Evolutionary conservation across 2,797 vertebrate species (phyloP).

Genomic region (Rhabdophis nuchalis): DNA sequence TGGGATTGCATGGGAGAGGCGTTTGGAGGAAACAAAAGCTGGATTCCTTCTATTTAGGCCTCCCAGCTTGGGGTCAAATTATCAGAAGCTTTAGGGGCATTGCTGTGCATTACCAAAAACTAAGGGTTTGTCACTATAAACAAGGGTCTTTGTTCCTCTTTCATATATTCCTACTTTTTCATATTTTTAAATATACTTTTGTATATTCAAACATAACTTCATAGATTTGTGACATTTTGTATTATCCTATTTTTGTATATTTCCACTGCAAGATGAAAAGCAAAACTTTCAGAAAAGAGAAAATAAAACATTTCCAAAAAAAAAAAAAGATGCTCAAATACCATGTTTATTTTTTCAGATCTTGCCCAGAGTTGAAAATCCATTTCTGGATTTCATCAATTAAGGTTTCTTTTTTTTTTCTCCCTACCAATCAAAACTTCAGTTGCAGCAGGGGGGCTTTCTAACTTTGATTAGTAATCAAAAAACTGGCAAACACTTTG

Average conservation of each 20-base stretch:
- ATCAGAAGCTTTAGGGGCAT: neutral
- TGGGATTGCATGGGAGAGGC: neutral
- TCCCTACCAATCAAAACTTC: neutral
- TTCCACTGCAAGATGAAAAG: neutral
- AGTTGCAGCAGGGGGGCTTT: neutral
- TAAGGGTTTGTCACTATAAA: neutral
- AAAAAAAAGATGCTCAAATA: neutral
- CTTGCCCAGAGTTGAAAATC: neutral
- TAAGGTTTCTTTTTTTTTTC: neutral
- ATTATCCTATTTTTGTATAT: neutral
- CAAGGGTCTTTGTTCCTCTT: neutral
- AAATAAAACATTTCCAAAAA: neutral
- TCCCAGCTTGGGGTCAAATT: neutral
- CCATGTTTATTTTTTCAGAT: neutral
- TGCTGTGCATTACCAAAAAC: neutral
- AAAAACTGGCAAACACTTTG: rapidly evolving
- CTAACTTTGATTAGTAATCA: constrained; percentile 9
- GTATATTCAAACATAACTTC: neutral
- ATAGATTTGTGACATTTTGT: neutral
- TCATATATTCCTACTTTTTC: neutral
- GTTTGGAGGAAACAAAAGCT: neutral
- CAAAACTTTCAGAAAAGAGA: neutral
- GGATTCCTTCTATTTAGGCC: neutral
- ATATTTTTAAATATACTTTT: neutral
- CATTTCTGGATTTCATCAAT: neutral